phyloP scores from a whole-genome alignment of 1,140 invertebrate species.

The Platyscapa corneri region DNA sequence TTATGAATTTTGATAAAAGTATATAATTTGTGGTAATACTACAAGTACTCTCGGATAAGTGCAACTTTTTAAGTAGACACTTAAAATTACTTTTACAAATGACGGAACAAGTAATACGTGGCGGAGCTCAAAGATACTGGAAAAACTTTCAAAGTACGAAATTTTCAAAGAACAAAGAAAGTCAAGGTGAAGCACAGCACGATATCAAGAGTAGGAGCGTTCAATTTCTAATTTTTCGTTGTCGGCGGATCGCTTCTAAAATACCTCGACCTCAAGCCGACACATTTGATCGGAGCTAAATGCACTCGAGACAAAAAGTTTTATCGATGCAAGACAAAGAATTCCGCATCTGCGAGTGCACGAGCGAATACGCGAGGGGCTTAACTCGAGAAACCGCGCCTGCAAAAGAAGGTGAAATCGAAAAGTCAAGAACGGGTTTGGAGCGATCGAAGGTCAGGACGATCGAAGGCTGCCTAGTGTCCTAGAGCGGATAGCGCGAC shows the following conservation, averaged over 20 bases:
- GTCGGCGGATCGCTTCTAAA: too few species aligned
- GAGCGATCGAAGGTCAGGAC: constrained; percentile 35
- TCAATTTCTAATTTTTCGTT: background rate
- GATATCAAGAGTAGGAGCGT: background rate
- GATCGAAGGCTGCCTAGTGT: background rate
- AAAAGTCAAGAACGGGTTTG: background rate
- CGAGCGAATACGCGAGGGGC: background rate
- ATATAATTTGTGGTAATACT: background rate
- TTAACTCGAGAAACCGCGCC: background rate
- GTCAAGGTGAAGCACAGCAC: background rate
- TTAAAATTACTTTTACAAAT: background rate
- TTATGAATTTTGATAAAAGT: background rate
- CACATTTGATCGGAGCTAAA: background rate
- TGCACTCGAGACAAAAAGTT: background rate
- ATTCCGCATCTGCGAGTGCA: background rate
- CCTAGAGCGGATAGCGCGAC: background rate
- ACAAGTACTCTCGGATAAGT: background rate
- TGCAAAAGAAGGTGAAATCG: background rate
- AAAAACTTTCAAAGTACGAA: background rate
- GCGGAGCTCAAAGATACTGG: background rate
- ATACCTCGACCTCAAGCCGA: background rate
- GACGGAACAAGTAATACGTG: background rate
- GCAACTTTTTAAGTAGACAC: background rate
- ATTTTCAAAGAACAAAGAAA: background rate
- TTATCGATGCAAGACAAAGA: background rate